phyloP scores from a whole-genome alignment of 2,888 invertebrate genomes.

The Onchidella celtica region DNA sequence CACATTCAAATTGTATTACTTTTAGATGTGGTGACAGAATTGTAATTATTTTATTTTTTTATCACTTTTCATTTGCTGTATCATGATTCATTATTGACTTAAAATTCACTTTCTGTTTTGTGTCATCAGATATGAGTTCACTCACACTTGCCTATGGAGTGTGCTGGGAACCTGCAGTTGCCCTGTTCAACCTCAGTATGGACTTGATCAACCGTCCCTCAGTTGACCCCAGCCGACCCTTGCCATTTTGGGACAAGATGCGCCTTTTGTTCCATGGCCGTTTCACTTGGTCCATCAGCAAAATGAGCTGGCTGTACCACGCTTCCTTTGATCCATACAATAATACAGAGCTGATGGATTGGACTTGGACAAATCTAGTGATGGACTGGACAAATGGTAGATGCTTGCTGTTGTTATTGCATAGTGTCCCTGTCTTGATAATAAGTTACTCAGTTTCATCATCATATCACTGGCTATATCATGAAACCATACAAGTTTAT shows the following conservation, averaged over 20 bases:
- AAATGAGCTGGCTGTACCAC: conserved; percentile 94
- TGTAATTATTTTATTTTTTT: too few relatives aligned
- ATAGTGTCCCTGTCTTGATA: too few relatives aligned
- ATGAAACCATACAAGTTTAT: too few relatives aligned
- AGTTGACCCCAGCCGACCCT: conserved; percentile 89
- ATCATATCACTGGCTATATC: too few relatives aligned
- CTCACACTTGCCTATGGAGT: conserved; percentile 94
- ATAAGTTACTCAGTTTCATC: too few relatives aligned
- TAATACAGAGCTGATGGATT: conserved; percentile 99
- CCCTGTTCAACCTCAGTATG: conserved; percentile 93
- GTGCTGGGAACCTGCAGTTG: conserved; percentile 98
- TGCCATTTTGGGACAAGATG: conserved; percentile 99
- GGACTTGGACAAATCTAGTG: conserved; percentile 95
- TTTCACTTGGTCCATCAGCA: conserved; percentile 91
- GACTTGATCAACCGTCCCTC: conserved; percentile 86
- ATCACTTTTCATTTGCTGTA: too few relatives aligned
- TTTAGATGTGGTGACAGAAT: too few relatives aligned
- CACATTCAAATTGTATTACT: too few relatives aligned
- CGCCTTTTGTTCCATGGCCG: conserved; percentile 95
- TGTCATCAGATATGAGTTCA: conserved; percentile 31
- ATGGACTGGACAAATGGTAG: conserved; percentile 91
- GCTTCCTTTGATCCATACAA: conserved; percentile 99
- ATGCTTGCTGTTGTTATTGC: conserved; percentile 80
- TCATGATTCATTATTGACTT: too few relatives aligned
- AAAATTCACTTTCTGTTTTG: too few relatives aligned